A percentile compares a stretch with the other conserved stretches of the same genome.
phyloP scores from a whole-genome alignment of 2,888 invertebrate genomes.

The Villa cingulata region DNA sequence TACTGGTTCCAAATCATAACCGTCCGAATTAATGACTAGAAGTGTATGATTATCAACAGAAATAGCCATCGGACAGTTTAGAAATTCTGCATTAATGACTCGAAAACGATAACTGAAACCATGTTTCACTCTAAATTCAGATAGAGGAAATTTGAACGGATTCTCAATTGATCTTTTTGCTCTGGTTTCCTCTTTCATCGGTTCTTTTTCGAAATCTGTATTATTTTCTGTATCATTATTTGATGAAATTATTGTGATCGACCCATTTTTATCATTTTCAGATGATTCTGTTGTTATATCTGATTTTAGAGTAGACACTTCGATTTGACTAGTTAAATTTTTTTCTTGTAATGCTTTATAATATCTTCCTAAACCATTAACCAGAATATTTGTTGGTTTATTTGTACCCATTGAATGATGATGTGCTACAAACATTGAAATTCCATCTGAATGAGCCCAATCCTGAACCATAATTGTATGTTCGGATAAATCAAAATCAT shows the following conservation, averaged over 20 bases:
- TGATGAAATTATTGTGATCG: neutral
- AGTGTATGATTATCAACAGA: conserved; percentile 73
- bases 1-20: conserved; percentile 59
- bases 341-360: conserved; percentile 11
- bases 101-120: conserved; percentile 65
- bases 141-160: conserved; percentile 22
- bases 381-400: conserved; percentile 64
- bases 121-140: conserved; percentile 28
- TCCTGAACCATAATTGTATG: conserved; percentile 67
- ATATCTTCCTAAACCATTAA: conserved; percentile 64
- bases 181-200: neutral
- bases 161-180: neutral
- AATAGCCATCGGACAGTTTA: conserved; percentile 75
- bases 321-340: conserved; percentile 1
- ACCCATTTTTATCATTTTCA: too few relatives aligned
- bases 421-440: conserved; percentile 67
- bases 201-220: neutral
- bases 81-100: conserved; percentile 70
- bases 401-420: conserved; percentile 72
- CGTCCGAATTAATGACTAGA: conserved; percentile 64
- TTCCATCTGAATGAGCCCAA: conserved; percentile 63
- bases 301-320: neutral
- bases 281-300: neutral
- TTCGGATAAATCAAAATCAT: conserved; percentile 62
- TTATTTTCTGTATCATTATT: neutral